phyloP scores from a whole-genome alignment of 1,140 invertebrate species.

The Anastatus disparis region DNA sequence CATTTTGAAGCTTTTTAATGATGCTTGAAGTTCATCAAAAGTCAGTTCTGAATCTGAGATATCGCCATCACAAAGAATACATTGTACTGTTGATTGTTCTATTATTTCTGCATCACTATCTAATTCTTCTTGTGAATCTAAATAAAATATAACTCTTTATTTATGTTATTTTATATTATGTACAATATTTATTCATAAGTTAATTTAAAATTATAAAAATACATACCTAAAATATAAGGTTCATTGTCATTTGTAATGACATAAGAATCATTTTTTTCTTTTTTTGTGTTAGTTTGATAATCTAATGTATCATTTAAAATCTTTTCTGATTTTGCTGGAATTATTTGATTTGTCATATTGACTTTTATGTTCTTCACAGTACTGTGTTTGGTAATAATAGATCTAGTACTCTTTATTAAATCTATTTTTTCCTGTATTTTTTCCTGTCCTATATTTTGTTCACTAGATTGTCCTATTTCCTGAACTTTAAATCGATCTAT shows the following conservation, averaged over 20 bases:
- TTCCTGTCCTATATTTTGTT: too few species aligned
- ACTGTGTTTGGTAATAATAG: background rate
- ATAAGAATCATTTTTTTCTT: conserved; percentile 14
- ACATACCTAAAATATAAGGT: conserved; percentile 22
- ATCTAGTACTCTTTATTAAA: too few species aligned
- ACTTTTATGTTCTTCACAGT: background rate
- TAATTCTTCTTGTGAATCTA: background rate
- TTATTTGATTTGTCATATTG: background rate
- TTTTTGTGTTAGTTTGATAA: background rate
- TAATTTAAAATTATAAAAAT: background rate
- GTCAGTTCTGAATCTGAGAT: conserved; percentile 61
- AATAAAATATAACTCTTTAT: background rate
- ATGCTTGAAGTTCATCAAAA: conserved; percentile 59
- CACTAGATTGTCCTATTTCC: too few species aligned
- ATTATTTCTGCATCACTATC: conserved; percentile 53
- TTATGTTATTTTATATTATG: background rate
- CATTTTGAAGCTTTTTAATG: conserved; percentile 48
- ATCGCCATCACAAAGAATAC: conserved; percentile 57
- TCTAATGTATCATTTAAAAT: background rate
- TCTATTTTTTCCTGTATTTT: too few species aligned
- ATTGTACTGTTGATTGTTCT: conserved; percentile 62
- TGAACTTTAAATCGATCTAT: too few species aligned
- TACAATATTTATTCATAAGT: background rate
- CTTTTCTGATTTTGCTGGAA: background rate
- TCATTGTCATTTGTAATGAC: conserved; percentile 9